Conservation (phyloP, 1,140 invertebrate species). For the Alviniconcha marisindica region DNA sequence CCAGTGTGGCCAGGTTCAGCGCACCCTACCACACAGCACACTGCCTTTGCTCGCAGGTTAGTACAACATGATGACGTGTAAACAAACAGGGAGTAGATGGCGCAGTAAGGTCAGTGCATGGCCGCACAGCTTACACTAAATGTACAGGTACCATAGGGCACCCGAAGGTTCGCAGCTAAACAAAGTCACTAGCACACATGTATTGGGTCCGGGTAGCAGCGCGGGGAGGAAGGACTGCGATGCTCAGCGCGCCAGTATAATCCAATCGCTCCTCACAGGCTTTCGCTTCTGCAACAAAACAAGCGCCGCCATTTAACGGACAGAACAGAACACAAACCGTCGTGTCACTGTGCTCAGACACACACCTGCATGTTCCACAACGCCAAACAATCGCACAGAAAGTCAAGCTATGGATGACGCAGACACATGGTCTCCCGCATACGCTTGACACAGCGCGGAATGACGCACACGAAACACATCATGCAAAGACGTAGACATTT, state of each 20-base stretch:
- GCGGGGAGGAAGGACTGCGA: neutral
- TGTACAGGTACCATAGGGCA: neutral
- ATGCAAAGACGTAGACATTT: too few relatives aligned
- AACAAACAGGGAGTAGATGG: neutral
- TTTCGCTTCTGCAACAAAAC: constrained; percentile 36
- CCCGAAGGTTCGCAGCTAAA: neutral
- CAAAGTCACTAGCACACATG: neutral
- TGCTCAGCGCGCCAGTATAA: neutral
- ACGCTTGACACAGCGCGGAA: too few relatives aligned
- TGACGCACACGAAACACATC: too few relatives aligned
- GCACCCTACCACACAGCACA: too few relatives aligned
- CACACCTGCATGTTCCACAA: too few relatives aligned
- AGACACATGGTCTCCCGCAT: too few relatives aligned
- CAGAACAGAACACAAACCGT: too few relatives aligned
- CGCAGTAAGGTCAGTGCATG: neutral
- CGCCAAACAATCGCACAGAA: too few relatives aligned
- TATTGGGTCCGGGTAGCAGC: neutral
- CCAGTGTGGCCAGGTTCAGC: neutral
- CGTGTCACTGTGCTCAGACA: too few relatives aligned
- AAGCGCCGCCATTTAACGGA: constrained; percentile 27
- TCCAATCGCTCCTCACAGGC: neutral
- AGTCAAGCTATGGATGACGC: too few relatives aligned
- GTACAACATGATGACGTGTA: neutral
- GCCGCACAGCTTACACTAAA: neutral
- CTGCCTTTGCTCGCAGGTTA: neutral